Conservation (phyloP, 1,140 invertebrate species). For the Grapholita molesta region DNA sequence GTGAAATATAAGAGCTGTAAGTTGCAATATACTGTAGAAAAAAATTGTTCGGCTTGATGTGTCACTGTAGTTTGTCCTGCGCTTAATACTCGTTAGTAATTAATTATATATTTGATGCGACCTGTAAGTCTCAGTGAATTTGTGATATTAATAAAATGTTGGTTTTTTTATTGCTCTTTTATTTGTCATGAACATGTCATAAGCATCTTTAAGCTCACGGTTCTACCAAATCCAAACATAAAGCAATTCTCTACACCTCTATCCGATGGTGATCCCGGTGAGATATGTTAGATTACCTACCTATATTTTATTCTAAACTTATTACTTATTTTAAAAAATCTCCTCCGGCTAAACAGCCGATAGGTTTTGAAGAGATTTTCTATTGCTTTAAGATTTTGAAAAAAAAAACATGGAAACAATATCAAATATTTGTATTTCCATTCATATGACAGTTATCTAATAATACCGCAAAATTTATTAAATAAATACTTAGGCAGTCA, state of each 20-base stretch:
- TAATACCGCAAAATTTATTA: not conserved
- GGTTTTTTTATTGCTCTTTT: constrained; percentile 31
- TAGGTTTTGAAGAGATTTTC: too few relatives aligned
- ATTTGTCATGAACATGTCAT: constrained; percentile 25
- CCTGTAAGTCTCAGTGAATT: constrained; percentile 63
- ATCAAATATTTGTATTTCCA: too few relatives aligned
- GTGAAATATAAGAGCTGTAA: constrained; percentile 29
- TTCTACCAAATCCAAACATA: too few relatives aligned
- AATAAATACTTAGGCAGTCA: not conserved
- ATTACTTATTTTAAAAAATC: too few relatives aligned
- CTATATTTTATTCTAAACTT: too few relatives aligned
- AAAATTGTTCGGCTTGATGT: constrained; percentile 33
- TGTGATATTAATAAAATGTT: constrained; percentile 77
- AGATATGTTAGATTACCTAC: too few relatives aligned
- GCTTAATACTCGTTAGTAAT: constrained; percentile 47
- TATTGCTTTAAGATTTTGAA: too few relatives aligned
- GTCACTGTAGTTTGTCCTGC: constrained; percentile 38
- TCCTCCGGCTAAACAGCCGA: too few relatives aligned
- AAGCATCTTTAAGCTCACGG: not conserved
- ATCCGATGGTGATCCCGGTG: too few relatives aligned
- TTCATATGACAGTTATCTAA: not conserved
- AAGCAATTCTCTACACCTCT: too few relatives aligned
- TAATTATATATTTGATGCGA: constrained; percentile 42
- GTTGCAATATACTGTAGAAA: constrained; percentile 17
- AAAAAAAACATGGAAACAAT: too few relatives aligned